Evolutionary conservation across 2,888 invertebrate species (phyloP).

Genomic region (Toxonevra muliebris): DNA sequence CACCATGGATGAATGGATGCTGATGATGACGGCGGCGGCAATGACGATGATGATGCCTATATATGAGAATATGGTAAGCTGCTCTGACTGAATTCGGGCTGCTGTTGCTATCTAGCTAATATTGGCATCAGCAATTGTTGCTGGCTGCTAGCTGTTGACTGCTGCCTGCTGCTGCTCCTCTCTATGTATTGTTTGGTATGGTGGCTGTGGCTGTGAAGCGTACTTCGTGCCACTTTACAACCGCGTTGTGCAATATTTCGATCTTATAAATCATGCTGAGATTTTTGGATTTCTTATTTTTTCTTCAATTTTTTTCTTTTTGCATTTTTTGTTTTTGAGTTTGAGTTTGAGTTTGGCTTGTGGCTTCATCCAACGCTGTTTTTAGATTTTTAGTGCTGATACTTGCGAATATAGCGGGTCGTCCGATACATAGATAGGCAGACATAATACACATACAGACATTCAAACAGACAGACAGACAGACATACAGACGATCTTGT

Average conservation of each 20-base stretch:
- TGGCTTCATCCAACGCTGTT: conserved; percentile 15
- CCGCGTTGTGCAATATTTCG: conserved; percentile 33
- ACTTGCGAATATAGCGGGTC: conserved; percentile 26
- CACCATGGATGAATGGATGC: conserved; percentile 12
- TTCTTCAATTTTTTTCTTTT: no score
- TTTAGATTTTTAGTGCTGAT: conserved; percentile 24
- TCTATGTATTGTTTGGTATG: background rate
- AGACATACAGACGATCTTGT: conserved; percentile 20
- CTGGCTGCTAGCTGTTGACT: conserved; percentile 14
- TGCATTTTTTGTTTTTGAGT: background rate
- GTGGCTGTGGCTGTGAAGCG: conserved; percentile 15
- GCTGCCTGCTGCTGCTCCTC: conserved; percentile 11
- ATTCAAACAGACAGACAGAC: no score
- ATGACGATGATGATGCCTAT: background rate
- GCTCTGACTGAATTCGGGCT: background rate
- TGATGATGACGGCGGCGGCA: background rate
- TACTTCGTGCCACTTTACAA: conserved; percentile 43
- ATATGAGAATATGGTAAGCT: background rate
- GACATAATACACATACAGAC: no score
- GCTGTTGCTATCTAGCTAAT: conserved; percentile 9
- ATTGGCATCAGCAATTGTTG: conserved; percentile 22
- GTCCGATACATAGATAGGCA: no score
- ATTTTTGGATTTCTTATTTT: conserved; percentile 29
- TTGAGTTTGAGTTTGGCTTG: conserved; percentile 21
- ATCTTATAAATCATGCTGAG: conserved; percentile 46